phyloP scores from a whole-genome alignment of 2,797 vertebrate genomes.

The Jordanella pulchra region DNA sequence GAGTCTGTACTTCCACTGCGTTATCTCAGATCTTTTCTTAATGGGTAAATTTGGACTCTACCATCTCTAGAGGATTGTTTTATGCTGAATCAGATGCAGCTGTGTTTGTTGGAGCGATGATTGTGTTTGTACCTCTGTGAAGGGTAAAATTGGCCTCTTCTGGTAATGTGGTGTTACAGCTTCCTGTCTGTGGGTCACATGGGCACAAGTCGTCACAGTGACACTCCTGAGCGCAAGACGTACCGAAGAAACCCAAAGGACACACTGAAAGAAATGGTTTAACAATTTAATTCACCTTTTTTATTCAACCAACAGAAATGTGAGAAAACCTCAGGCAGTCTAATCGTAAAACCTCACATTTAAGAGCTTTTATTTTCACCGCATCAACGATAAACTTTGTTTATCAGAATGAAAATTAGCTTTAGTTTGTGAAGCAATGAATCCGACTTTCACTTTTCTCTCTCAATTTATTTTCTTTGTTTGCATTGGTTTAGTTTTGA shows the following conservation, averaged over 20 bases:
- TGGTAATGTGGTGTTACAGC: slow-evolving; percentile 76
- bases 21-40: slow-evolving; percentile 19
- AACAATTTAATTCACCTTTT: background rate
- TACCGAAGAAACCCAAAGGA: slow-evolving; percentile 84
- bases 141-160: slow-evolving; percentile 62
- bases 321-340: background rate
- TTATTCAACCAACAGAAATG: background rate
- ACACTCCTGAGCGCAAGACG: slow-evolving; percentile 79
- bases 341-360: background rate
- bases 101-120: background rate
- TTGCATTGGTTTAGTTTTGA: no score
- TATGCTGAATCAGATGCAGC: background rate
- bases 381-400: background rate
- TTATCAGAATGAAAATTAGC: background rate
- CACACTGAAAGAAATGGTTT: slow-evolving; percentile 77
- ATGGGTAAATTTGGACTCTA: background rate
- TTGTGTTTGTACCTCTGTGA: slow-evolving; percentile 76
- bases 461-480: no score
- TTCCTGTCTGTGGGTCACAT: slow-evolving; percentile 85
- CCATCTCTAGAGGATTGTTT: background rate
- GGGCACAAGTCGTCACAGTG: slow-evolving; percentile 82
- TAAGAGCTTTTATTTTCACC: background rate
- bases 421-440: background rate
- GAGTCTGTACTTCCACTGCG: slow-evolving; percentile 7
- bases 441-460: background rate